Evolutionary conservation across 1,140 invertebrate species (phyloP).

Genomic region (Pantala flavescens): DNA sequence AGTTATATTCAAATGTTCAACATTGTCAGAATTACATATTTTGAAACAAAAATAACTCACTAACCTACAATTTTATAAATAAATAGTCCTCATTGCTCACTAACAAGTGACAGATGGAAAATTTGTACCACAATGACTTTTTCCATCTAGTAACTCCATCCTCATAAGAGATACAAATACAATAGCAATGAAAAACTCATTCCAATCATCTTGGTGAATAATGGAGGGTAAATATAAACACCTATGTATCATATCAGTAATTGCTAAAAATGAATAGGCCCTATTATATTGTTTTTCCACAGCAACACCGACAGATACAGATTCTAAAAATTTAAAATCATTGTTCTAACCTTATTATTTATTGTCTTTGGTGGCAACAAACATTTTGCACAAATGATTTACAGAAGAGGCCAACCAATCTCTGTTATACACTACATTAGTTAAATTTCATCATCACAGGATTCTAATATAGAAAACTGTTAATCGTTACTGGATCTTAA

Average conservation of each 20-base stretch:
- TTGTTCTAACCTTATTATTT: neutral
- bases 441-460: neutral
- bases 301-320: neutral
- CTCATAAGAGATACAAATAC: neutral
- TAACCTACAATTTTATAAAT: neutral
- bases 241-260: neutral
- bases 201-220: neutral
- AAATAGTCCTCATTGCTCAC: neutral
- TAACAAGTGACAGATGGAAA: conserved; percentile 2
- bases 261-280: neutral
- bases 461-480: neutral
- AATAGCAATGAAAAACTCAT: neutral
- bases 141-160: neutral
- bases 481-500: neutral
- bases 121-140: neutral
- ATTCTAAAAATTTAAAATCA: neutral
- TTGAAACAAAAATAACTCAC: neutral
- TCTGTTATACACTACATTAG: neutral
- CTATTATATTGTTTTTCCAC: conserved; percentile 2
- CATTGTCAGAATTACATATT: neutral
- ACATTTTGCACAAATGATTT: neutral
- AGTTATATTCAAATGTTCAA: neutral
- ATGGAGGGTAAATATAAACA: conserved; percentile 3
- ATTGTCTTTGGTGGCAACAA: neutral
- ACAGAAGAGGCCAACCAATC: neutral